Percentiles rank a stretch among this genome's conserved stretches.
Conservation (phyloP, 1,140 invertebrate species). For the Myzus persicae region DNA sequence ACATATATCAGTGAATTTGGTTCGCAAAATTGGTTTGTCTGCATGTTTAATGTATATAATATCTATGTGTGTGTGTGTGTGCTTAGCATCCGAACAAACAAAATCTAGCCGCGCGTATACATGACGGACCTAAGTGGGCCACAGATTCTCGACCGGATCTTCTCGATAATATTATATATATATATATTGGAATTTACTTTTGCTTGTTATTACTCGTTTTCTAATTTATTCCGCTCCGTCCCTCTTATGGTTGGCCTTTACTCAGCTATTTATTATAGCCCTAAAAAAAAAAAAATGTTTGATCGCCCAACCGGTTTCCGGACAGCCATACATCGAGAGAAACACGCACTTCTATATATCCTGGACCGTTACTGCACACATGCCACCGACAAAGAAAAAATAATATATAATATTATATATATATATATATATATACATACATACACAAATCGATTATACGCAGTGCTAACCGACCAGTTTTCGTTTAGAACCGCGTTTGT, state of each 20-base stretch:
- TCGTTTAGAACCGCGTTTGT: neutral
- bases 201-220: conserved; percentile 56
- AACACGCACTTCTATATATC: conserved; percentile 26
- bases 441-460: neutral
- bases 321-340: conserved; percentile 15
- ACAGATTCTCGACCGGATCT: conserved; percentile 52
- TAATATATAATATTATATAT: neutral
- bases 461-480: neutral
- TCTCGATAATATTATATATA: conserved; percentile 29
- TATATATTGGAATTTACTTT: conserved; percentile 48
- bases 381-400: conserved; percentile 24
- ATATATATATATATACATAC: neutral
- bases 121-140: conserved; percentile 41
- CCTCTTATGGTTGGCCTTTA: conserved; percentile 28
- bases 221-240: conserved; percentile 51
- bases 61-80: neutral
- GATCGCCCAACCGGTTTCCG: conserved; percentile 33
- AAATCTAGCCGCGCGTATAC: neutral
- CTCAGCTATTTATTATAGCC: conserved; percentile 47
- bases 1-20: neutral
- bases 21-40: neutral
- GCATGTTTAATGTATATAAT: no score
- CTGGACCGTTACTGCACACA: conserved; percentile 19
- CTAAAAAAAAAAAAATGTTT: conserved; percentile 46
- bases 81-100: conserved; percentile 16